Conservation (phyloP, 2,113 vertebrate species). For the Natator depressus region DNA sequence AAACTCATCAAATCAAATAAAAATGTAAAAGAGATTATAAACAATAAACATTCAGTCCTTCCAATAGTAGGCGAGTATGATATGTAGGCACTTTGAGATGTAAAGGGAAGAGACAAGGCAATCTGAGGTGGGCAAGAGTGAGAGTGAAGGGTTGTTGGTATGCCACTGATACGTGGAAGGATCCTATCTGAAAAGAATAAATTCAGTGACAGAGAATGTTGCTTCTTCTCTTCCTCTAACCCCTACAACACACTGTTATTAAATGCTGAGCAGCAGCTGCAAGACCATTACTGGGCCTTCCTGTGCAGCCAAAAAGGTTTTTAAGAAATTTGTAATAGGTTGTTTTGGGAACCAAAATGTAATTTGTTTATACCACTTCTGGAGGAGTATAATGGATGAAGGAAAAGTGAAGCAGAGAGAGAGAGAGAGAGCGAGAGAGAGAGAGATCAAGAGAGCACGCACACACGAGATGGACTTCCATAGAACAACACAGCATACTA, state of each 20-base stretch:
- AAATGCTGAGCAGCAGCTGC: neutral
- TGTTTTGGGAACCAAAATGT: neutral
- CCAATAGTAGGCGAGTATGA: neutral
- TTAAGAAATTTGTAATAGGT: neutral
- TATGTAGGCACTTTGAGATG: neutral
- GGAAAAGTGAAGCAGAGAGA: slow-evolving; percentile 48
- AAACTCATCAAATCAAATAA: neutral
- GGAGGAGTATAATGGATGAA: neutral
- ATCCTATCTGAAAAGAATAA: neutral
- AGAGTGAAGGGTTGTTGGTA: neutral
- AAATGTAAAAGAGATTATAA: neutral
- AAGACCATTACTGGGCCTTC: neutral
- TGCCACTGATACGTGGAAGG: neutral
- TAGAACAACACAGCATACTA: slow-evolving; percentile 63
- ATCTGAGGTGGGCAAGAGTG: neutral
- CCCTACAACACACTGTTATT: neutral
- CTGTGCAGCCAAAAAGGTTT: neutral
- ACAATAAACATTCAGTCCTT: neutral
- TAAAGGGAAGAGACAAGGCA: neutral
- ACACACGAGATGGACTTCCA: neutral
- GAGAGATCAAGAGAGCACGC: neutral
- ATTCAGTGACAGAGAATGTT: neutral
- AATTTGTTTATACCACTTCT: slow-evolving; percentile 20
- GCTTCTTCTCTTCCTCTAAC: neutral
- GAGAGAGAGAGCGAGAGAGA: neutral